Conservation (phyloP, 1,140 invertebrate species). For the Gonioctena quinquepunctata region DNA sequence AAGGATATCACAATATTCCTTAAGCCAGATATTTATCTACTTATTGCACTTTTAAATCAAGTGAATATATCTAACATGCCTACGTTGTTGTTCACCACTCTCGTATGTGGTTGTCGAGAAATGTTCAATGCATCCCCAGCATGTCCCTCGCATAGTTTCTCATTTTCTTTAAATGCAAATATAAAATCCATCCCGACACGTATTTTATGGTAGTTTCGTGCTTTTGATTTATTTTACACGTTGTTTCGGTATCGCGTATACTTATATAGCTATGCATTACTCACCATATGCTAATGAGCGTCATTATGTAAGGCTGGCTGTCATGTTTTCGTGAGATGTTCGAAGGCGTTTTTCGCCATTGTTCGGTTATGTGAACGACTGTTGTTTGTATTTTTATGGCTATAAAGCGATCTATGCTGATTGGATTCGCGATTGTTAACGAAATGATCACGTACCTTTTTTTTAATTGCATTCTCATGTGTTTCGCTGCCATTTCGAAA, state of each 20-base stretch:
- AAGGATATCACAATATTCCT: too few species aligned
- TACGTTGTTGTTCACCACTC: too few species aligned
- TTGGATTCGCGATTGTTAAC: background rate
- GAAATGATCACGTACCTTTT: background rate
- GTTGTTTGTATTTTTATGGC: background rate
- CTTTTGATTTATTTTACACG: background rate
- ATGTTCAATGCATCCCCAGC: too few species aligned
- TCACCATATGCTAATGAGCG: conserved; percentile 1
- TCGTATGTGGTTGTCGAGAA: too few species aligned
- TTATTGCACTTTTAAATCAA: too few species aligned
- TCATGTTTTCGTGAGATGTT: background rate
- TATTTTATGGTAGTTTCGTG: too few species aligned
- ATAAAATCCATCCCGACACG: too few species aligned
- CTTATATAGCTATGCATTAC: background rate
- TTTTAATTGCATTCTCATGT: background rate
- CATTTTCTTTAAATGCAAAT: too few species aligned
- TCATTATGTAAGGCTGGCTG: background rate
- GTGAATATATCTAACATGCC: too few species aligned
- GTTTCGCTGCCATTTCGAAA: background rate
- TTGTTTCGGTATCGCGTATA: background rate
- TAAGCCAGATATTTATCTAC: too few species aligned
- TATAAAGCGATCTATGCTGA: background rate
- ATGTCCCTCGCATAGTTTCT: too few species aligned
- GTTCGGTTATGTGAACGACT: background rate
- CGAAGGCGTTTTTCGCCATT: background rate